Conservation (phyloP, 1,140 invertebrate genomes). For the Agrilus planipennis region DNA sequence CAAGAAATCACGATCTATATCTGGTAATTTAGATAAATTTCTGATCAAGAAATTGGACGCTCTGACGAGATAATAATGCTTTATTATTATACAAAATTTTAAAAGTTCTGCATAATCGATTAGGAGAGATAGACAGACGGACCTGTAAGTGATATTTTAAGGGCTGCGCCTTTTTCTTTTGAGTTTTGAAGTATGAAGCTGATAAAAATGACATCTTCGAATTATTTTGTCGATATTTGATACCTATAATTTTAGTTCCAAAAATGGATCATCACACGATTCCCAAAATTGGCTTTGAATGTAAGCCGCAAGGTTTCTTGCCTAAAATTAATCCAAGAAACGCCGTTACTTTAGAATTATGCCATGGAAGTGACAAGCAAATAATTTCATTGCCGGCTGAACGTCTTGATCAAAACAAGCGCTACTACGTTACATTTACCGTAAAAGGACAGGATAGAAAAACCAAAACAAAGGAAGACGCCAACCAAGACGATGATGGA, state of each 20-base stretch:
- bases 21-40: no score
- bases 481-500: slow-evolving; percentile 8
- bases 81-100: no score
- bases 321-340: slow-evolving; percentile 45
- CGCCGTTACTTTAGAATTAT: slow-evolving; percentile 61
- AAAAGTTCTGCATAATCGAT: no score
- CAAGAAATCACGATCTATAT: no score
- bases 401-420: slow-evolving; percentile 71
- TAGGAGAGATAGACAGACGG: no score
- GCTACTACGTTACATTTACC: slow-evolving; percentile 82
- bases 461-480: slow-evolving; percentile 13
- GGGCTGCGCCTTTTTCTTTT: no score
- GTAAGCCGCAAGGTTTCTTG: slow-evolving; percentile 40
- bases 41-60: no score
- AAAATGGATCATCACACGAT: slow-evolving; percentile 63
- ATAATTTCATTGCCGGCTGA: slow-evolving; percentile 75
- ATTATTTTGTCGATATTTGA: background rate
- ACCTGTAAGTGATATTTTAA: no score
- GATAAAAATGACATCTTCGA: background rate
- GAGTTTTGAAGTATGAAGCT: no score
- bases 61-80: no score
- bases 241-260: slow-evolving; percentile 43
- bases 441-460: slow-evolving; percentile 48
- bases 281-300: slow-evolving; percentile 47
- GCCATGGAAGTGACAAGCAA: slow-evolving; percentile 67